Percentiles rank a stretch among this genome's conserved stretches.
Evolutionary conservation across 2,113 vertebrate genomes (phyloP).

Genomic region (Nothobranchius furzeri): DNA sequence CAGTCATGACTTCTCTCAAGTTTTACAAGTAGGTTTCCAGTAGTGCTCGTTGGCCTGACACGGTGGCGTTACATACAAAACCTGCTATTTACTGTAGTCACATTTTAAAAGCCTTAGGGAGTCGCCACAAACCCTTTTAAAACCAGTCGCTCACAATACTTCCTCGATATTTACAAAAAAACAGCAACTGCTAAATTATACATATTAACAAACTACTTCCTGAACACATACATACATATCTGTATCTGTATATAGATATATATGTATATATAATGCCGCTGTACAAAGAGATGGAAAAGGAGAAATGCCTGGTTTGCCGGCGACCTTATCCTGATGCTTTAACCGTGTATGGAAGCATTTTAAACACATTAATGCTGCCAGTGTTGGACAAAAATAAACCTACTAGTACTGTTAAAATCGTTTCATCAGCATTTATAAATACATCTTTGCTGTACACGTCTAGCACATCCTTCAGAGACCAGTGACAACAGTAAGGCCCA

Average conservation of each 20-base stretch:
- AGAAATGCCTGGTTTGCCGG: conserved; percentile 32
- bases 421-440: conserved; percentile 39
- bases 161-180: conserved; percentile 89
- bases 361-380: conserved; percentile 46
- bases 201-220: conserved; percentile 91
- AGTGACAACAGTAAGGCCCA: conserved; percentile 49
- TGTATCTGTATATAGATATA: no score
- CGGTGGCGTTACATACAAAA: conserved; percentile 91
- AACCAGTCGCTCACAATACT: conserved; percentile 92
- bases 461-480: conserved; percentile 26
- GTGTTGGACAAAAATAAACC: conserved; percentile 32
- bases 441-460: conserved; percentile 41
- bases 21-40: conserved; percentile 72
- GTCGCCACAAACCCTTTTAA: conserved; percentile 71
- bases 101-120: conserved; percentile 74
- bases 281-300: conserved; percentile 57
- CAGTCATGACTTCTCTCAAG: conserved; percentile 82
- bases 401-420: conserved; percentile 14
- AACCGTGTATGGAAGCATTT: conserved; percentile 30
- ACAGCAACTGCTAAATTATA: conserved; percentile 91
- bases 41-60: conserved; percentile 79
- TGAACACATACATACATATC: neutral
- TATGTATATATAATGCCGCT: conserved; percentile 74
- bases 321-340: conserved; percentile 46
- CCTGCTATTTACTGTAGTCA: conserved; percentile 70